Conservation (phyloP, 2,797 vertebrate genomes). For the Alca torda region DNA sequence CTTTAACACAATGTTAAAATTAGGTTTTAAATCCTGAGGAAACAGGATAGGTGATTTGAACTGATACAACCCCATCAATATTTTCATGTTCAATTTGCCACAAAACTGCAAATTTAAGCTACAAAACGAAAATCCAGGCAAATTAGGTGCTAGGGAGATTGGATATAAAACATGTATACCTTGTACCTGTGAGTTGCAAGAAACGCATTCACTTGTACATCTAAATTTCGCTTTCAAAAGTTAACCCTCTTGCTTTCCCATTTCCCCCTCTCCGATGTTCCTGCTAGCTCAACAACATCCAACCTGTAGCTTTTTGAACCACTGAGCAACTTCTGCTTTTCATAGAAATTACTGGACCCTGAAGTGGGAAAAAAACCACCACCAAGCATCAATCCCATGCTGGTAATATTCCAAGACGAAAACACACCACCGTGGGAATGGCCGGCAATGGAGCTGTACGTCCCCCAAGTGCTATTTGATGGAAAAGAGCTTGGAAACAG, state of each 20-base stretch:
- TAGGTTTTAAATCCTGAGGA: neutral
- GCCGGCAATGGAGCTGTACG: neutral
- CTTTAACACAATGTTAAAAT: neutral
- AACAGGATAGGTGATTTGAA: neutral
- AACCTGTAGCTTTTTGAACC: neutral
- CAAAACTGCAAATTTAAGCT: neutral
- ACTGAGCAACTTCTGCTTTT: neutral
- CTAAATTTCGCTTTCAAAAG: neutral
- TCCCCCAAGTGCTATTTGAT: rapidly evolving
- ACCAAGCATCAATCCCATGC: neutral
- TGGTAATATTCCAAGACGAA: rapidly evolving
- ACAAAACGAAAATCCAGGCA: neutral
- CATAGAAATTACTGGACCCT: neutral
- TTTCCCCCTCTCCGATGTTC: neutral
- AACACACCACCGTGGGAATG: neutral
- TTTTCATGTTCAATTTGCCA: neutral
- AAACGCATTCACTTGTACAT: rapidly evolving
- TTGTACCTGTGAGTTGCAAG: neutral
- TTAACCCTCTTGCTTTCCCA: neutral
- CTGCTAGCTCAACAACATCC: neutral
- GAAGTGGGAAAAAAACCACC: neutral
- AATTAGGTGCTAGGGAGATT: neutral
- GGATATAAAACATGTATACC: neutral
- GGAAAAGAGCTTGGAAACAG: neutral
- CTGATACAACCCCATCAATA: neutral